Percentiles rank a stretch among this genome's conserved stretches.
Evolutionary conservation across 2,797 vertebrate species (phyloP).

Genomic region (Phataginus tricuspis): DNA sequence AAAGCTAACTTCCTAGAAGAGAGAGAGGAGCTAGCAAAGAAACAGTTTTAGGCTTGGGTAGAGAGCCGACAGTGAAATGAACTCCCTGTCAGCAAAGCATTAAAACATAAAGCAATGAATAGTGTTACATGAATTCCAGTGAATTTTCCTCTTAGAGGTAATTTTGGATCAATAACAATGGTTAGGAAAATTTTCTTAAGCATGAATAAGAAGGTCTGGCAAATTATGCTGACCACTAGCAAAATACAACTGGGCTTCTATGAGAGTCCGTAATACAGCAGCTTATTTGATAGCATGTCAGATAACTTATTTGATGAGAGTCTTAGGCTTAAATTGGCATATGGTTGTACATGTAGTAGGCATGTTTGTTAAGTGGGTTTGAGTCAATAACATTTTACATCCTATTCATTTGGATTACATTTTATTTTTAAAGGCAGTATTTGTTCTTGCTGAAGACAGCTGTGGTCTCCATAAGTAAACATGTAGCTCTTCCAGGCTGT

Average conservation of each 20-base stretch:
- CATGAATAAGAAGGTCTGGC: conserved; percentile 70
- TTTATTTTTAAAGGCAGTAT: conserved; percentile 75
- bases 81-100: neutral
- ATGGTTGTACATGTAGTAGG: conserved; percentile 71
- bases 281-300: neutral
- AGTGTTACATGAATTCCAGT: neutral
- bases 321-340: conserved; percentile 76
- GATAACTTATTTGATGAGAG: conserved; percentile 72
- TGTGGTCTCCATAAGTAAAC: conserved; percentile 53
- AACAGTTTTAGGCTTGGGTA: neutral
- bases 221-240: conserved; percentile 72
- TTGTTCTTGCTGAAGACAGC: conserved; percentile 71
- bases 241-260: conserved; percentile 75
- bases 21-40: neutral
- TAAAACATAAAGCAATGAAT: neutral
- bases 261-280: conserved; percentile 72
- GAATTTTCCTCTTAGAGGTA: neutral
- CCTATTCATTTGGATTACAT: conserved; percentile 72
- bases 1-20: neutral
- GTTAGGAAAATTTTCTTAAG: conserved; percentile 68
- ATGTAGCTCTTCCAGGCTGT: conserved; percentile 46
- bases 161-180: neutral
- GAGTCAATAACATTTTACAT: conserved; percentile 48
- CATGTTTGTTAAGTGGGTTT: neutral
- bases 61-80: neutral